phyloP scores from a whole-genome alignment of 2,113 vertebrate species.

The Engraulis encrasicolus region DNA sequence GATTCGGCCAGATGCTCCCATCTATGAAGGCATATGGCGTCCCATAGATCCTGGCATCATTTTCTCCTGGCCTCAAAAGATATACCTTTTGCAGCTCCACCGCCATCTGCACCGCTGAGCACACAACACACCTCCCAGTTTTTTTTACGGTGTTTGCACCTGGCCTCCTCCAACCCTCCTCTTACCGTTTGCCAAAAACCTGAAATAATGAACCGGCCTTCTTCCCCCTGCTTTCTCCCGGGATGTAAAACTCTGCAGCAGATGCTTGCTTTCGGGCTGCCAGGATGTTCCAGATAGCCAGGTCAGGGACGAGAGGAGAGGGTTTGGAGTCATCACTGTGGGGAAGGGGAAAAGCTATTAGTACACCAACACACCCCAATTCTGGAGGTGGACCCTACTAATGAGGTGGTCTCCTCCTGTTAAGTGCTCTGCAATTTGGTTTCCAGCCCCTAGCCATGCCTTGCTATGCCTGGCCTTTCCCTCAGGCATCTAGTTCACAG shows the following conservation, averaged over 20 bases:
- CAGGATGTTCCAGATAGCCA: not conserved
- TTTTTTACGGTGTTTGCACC: not conserved
- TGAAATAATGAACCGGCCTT: not conserved
- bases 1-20: not conserved
- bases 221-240: not conserved
- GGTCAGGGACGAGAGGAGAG: not conserved
- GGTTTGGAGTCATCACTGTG: not conserved
- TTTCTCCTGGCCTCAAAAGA: not conserved
- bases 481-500: not conserved
- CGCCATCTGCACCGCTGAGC: slow-evolving; percentile 24
- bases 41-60: slow-evolving; percentile 17
- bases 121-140: slow-evolving; percentile 21
- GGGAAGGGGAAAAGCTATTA: not conserved
- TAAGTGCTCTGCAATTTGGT: not conserved
- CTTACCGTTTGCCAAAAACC: slow-evolving; percentile 10
- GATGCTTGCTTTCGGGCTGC: not conserved
- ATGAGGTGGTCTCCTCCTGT: not conserved
- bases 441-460: too few species aligned
- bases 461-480: not conserved
- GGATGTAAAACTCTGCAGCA: not conserved
- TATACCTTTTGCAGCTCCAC: not conserved
- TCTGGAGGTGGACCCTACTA: not conserved
- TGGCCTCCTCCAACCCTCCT: not conserved
- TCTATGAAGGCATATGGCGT: slow-evolving; percentile 37
- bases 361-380: not conserved